Conservation (phyloP, 2,113 vertebrate species). For the Cyprinodon tularosa region DNA sequence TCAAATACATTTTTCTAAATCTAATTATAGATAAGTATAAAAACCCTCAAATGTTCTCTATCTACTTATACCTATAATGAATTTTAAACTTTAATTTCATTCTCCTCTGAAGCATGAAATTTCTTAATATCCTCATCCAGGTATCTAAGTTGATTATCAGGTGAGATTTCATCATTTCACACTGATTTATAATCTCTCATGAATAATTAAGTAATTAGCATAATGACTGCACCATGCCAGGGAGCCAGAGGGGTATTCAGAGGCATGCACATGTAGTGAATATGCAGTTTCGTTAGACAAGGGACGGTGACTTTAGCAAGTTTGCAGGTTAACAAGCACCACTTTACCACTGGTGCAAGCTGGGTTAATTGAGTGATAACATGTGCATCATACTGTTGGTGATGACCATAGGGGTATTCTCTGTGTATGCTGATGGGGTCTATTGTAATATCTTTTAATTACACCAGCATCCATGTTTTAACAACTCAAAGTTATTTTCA, state of each 20-base stretch:
- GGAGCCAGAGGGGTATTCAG: conserved; percentile 43
- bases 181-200: conserved; percentile 62
- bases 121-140: conserved; percentile 41
- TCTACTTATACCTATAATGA: conserved; percentile 19
- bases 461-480: too few relatives aligned
- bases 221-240: conserved; percentile 54
- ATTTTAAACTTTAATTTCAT: conserved; percentile 41
- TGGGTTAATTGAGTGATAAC: conserved; percentile 58
- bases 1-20: neutral
- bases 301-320: conserved; percentile 53
- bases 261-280: conserved; percentile 27
- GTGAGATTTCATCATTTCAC: conserved; percentile 48
- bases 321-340: conserved; percentile 71
- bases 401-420: conserved; percentile 3
- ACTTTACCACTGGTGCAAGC: conserved; percentile 56
- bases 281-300: conserved; percentile 58
- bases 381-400: conserved; percentile 22
- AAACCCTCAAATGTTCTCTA: conserved; percentile 3
- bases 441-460: too few relatives aligned
- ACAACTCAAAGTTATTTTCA: too few relatives aligned
- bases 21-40: conserved; percentile 21
- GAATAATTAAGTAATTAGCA: conserved; percentile 74
- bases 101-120: conserved; percentile 34
- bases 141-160: conserved; percentile 65
- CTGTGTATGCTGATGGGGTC: conserved; percentile 1